These are phyloP conservation scores for Lumbricus terrestris DNA, from an alignment of 2,888 invertebrate species.

Conservation along the genomic window DNA sequence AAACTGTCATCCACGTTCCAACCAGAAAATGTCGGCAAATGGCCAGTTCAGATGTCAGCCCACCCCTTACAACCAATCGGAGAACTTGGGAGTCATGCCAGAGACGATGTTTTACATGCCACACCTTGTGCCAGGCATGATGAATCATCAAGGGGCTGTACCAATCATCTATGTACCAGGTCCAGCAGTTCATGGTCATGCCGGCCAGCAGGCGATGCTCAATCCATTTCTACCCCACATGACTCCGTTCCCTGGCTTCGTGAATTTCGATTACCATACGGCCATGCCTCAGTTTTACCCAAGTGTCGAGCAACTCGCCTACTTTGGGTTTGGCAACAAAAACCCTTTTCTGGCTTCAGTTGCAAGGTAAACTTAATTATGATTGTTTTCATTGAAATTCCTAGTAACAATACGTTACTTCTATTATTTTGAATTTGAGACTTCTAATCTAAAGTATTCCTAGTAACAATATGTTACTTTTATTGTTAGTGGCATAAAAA, in stretches of 20 bases:
- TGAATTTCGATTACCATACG: constrained; percentile 12
- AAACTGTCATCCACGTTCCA: neutral
- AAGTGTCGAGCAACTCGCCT: neutral
- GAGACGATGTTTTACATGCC: constrained; percentile 10
- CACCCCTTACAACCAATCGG: neutral
- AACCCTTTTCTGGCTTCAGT: neutral
- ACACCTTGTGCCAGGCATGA: neutral
- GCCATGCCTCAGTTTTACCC: constrained; percentile 3
- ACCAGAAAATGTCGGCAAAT: neutral
- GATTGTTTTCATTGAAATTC: neutral
- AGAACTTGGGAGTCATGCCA: neutral
- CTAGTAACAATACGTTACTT: neutral
- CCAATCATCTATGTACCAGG: neutral
- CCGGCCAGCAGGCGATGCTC: neutral
- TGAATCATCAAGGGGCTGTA: neutral
- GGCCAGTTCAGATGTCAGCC: neutral
- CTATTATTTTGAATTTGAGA: too few relatives aligned
- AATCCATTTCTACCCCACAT: neutral
- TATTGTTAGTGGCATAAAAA: neutral
- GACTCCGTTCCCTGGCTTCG: neutral
- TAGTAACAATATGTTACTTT: neutral
- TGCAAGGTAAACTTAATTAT: neutral
- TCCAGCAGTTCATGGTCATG: neutral
- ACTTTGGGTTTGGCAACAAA: neutral
- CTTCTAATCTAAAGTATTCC: too few relatives aligned